Conservation (phyloP, 2,113 vertebrate species). For the Zosterops borbonicus region DNA sequence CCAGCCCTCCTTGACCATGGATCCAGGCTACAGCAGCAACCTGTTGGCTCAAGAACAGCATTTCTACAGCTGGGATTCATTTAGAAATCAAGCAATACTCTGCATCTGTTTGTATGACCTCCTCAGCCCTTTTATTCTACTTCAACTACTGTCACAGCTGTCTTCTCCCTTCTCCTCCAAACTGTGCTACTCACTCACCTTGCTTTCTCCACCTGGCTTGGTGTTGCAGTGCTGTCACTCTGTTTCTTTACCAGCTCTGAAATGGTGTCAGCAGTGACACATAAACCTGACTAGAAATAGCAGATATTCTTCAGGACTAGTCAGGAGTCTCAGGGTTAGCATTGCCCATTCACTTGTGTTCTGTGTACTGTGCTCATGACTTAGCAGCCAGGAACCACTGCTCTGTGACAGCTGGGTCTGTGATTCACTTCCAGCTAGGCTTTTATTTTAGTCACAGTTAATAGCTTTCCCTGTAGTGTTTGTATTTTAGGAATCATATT, state of each 20-base stretch:
- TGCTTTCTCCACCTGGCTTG: background rate
- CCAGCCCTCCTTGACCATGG: background rate
- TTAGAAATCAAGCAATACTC: background rate
- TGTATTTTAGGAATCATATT: background rate
- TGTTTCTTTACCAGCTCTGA: background rate
- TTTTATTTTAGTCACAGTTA: constrained; percentile 6
- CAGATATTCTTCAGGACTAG: background rate
- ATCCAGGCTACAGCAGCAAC: background rate
- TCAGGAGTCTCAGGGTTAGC: background rate
- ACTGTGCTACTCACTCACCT: background rate
- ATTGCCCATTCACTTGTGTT: background rate
- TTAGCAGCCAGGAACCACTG: background rate
- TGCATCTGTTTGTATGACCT: background rate
- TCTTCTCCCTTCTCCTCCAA: background rate
- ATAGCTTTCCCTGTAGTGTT: background rate
- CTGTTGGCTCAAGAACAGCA: background rate
- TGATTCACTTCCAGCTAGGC: background rate
- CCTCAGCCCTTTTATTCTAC: background rate
- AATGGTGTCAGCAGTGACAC: background rate
- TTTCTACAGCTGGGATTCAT: background rate
- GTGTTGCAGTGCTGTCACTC: background rate
- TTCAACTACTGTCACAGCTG: background rate
- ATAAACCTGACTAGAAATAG: background rate
- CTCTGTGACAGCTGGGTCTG: background rate
- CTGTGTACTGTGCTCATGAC: background rate